Evolutionary conservation across 2,113 vertebrate genomes (phyloP), one percentile per base, ranked within the genome.

Genomic region (Perca flavescens): DNA sequence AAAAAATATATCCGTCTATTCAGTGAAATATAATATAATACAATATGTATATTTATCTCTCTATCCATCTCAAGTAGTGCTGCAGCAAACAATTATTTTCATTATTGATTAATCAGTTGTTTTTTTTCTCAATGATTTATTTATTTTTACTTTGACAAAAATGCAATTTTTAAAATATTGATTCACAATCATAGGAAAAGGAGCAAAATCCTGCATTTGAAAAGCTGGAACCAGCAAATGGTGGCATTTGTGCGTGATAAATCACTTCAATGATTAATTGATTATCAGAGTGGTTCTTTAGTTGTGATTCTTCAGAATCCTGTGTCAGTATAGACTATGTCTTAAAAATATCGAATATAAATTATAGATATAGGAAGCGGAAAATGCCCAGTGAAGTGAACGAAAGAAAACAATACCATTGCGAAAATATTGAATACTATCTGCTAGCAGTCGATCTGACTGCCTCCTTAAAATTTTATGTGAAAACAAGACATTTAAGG

Each of bases 401-500:
- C 19, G 11, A 43, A 60, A 34, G 31, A 22, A 56, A n/a, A 28
- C 36, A n/a, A 57, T 4, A 17, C 5, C 13, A 13, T 36, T 40
- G 8, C 43, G 3, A n/a, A 34, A 60, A 50, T 57, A 50, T 63
- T 10, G 50, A 77, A 68, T 34, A 34, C n/a, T 21, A 17, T 22
- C 15, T 43, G 40, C 10, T 8, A 1, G 6, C 17, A 61, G 31
- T 17, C 28, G 31, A 62, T 52, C 31, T 58, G 17, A 43, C 40
- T 43, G 1, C 64, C 50, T 52, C 15, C 53, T 81, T 28, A n/a
- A 71, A 54, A 15, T 56, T 60, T 17, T 25, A 80, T 66, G 52
- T 60, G 49, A 50, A 77, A 61, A 65, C 64, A 40, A n/a, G 6
- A 69, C 31, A 58, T 68, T 22, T 22, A 52, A 64, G 28, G 50